These are phyloP conservation scores for Meloidogyne chitwoodi DNA, from an alignment of 1,140 invertebrate genomes.

Conservation along the genomic window DNA sequence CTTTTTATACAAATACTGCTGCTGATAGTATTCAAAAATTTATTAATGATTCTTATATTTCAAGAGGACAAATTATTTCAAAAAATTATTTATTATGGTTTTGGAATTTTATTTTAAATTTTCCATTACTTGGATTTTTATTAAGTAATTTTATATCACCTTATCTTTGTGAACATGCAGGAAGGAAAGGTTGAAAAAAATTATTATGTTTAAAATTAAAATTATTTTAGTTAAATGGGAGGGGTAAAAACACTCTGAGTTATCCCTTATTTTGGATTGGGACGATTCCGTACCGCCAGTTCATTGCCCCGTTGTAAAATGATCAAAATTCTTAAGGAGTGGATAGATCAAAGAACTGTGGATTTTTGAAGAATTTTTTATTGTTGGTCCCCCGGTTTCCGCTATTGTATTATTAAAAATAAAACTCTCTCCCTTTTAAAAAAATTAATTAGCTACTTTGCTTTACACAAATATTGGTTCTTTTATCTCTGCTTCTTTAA, in stretches of 20 bases:
- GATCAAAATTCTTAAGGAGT: no score
- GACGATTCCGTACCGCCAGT: no score
- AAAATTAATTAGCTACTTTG: slow-evolving; percentile 34
- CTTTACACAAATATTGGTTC: slow-evolving; percentile 28
- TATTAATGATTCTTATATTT: slow-evolving; percentile 40
- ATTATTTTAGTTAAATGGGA: no score
- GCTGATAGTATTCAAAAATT: slow-evolving; percentile 33
- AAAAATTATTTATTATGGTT: slow-evolving; percentile 37
- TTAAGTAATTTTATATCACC: slow-evolving; percentile 37
- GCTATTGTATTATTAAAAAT: no score
- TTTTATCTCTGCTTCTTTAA: slow-evolving; percentile 13
- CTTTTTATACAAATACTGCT: slow-evolving; percentile 44
- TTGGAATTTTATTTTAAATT: slow-evolving; percentile 43
- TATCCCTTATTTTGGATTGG: no score
- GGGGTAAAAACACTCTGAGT: no score
- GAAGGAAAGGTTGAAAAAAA: slow-evolving; percentile 1
- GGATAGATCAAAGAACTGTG: no score
- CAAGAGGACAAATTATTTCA: slow-evolving; percentile 20
- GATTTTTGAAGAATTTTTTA: no score
- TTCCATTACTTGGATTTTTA: slow-evolving; percentile 40
- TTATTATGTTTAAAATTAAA: no score
- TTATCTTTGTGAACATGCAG: slow-evolving; percentile 33
- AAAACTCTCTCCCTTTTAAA: no score
- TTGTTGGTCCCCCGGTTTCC: no score
- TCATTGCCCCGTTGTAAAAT: no score